These are phyloP conservation scores for Otis tarda DNA, from an alignment of 2,113 vertebrate species.

Conservation along the genomic window DNA sequence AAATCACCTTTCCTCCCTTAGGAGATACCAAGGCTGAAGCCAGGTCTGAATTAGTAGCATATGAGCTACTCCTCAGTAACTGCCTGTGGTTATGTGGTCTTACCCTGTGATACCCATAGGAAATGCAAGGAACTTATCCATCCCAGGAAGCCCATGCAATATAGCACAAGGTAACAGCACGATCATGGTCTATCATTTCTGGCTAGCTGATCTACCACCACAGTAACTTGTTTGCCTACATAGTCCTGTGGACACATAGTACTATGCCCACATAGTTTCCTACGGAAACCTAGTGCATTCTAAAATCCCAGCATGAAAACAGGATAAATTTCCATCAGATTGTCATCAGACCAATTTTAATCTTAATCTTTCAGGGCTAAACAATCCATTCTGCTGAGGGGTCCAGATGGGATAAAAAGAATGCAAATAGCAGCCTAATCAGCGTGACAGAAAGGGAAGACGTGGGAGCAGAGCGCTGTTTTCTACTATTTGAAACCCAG, in stretches of 20 bases:
- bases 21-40: neutral
- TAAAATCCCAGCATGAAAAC: neutral
- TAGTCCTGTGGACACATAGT: neutral
- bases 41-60: neutral
- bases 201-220: neutral
- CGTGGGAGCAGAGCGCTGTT: conserved; percentile 26
- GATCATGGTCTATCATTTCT: neutral
- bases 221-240: neutral
- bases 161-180: fast-evolving
- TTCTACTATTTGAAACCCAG: conserved; percentile 53
- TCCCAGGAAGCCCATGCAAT: neutral
- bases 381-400: conserved; percentile 9
- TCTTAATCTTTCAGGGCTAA: conserved; percentile 7
- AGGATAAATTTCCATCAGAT: neutral
- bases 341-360: conserved; percentile 4
- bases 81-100: neutral
- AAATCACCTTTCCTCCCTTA: neutral
- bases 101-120: neutral
- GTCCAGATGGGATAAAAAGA: conserved; percentile 39
- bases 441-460: conserved; percentile 28
- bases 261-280: neutral
- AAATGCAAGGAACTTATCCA: neutral
- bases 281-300: neutral
- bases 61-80: neutral
- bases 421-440: conserved; percentile 34